Conservation (phyloP, 2,888 invertebrate genomes). For the Microctonus hyperodae region DNA sequence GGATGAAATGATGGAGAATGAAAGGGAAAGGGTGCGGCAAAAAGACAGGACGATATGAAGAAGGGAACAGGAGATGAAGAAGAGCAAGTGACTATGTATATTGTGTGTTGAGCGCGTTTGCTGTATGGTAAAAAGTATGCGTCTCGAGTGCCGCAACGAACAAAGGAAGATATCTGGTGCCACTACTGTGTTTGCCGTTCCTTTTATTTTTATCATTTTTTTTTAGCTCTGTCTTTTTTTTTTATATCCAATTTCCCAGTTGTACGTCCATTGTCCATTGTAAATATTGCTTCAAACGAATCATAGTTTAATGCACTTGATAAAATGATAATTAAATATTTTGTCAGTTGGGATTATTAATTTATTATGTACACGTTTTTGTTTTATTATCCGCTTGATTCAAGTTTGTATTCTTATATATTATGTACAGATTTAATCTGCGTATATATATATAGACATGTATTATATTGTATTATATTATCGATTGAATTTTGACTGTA, state of each 20-base stretch:
- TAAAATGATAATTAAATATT: neutral
- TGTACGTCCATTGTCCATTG: neutral
- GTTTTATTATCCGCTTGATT: constrained; percentile 7
- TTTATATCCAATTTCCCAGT: neutral
- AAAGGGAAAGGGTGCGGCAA: neutral
- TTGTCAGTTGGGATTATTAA: neutral
- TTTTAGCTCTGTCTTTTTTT: neutral
- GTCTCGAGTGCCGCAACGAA: constrained; percentile 24
- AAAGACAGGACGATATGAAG: too few species aligned
- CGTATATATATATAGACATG: neutral
- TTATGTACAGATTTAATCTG: neutral
- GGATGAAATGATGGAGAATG: neutral
- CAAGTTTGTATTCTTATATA: neutral
- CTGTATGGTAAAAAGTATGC: constrained; percentile 12
- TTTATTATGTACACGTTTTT: constrained; percentile 6
- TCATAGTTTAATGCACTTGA: neutral
- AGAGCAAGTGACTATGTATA: too few species aligned
- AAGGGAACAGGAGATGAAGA: neutral
- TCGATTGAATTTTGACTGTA: neutral
- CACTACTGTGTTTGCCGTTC: constrained; percentile 11
- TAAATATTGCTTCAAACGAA: neutral
- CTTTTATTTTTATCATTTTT: neutral
- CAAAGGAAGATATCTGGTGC: constrained; percentile 25
- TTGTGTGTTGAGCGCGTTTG: too few species aligned
- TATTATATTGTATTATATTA: neutral